Evolutionary conservation across 1,140 invertebrate genomes (phyloP), one percentile per base, ranked within the genome.

Genomic region (Drosophila grimshawi): DNA sequence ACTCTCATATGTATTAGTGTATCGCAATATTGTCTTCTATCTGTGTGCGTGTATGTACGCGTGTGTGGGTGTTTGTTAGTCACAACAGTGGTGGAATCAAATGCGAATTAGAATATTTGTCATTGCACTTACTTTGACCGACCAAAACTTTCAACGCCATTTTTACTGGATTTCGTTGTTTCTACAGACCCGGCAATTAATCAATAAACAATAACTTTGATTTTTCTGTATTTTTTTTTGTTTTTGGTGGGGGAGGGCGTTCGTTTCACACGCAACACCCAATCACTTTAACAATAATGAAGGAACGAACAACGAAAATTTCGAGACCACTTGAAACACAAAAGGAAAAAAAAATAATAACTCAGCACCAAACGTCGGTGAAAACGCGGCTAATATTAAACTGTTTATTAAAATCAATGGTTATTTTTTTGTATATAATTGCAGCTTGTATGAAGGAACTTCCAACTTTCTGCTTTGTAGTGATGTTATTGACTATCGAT

Each of bases 71-170:
- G 57, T 74, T 30, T 56, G 71, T 69, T 74, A 74, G 71, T 74
- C 71, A 74, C 57, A 74, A 67, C 37, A 63, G 49, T 5, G 35
- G 30, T 29, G 43, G 33, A 63, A 43, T 33, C 29, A 29, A 60
- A 49, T 27, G 37, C 39, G 41, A 43, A 73, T 60, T 46, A n/a
- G 39, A 66, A 59, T 53, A 19, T 39, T 76, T 71, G n/a, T 57
- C 33, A 43, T 64, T 70, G 48, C 37, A 89, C 81, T 85, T 76
- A 85, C 79, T 91, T 75, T 91, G 90, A 37, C 90, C 90, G 41
- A 91, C 90, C 66, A 91, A 65, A 63, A 86, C 81, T 83, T 91
- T 91, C 56, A 91, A 71, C 29, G 90, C 90, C 90, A 91, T 91
- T 61, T 80, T 90, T 27, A 29, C 51, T 59, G 27, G 11, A 33